Evolutionary conservation across 2,797 vertebrate genomes (phyloP).

Genomic region (Arnoldichthys spilopterus): DNA sequence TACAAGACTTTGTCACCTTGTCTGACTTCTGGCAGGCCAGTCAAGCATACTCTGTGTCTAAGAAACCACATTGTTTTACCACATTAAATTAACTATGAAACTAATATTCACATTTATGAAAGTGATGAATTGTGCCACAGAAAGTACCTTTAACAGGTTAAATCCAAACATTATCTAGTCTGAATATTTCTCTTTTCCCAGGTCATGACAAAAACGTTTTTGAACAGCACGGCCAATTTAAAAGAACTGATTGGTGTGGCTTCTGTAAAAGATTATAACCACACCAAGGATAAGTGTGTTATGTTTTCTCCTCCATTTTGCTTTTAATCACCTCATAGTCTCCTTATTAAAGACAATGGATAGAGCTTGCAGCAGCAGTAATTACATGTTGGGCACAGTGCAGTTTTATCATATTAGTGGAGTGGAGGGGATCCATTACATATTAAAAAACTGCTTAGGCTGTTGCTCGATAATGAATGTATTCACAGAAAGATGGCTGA

Average conservation of each 20-base stretch:
- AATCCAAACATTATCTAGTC: too few species aligned
- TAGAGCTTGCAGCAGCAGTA: slow-evolving; percentile 70
- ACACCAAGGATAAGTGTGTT: slow-evolving; percentile 60
- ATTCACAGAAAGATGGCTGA: slow-evolving; percentile 8
- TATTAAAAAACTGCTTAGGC: not conserved
- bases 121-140: not conserved
- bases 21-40: too few species aligned
- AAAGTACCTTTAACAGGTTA: not conserved
- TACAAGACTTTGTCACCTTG: too few species aligned
- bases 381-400: slow-evolving; percentile 63
- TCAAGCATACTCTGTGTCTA: too few species aligned
- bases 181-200: not conserved
- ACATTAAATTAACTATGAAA: too few species aligned
- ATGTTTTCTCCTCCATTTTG: slow-evolving; percentile 69
- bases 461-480: slow-evolving; percentile 18
- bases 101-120: not conserved
- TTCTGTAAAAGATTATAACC: slow-evolving; percentile 66
- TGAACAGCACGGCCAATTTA: slow-evolving; percentile 41
- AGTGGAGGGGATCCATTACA: not conserved
- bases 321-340: slow-evolving; percentile 76
- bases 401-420: slow-evolving; percentile 65
- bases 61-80: too few species aligned
- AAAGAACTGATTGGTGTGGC: slow-evolving; percentile 62
- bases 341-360: slow-evolving; percentile 78
- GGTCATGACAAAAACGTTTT: not conserved